Evolutionary conservation across 1,140 invertebrate genomes (phyloP), one percentile per base, ranked within the genome.

Genomic region (Pogonomyrmex californicus): DNA sequence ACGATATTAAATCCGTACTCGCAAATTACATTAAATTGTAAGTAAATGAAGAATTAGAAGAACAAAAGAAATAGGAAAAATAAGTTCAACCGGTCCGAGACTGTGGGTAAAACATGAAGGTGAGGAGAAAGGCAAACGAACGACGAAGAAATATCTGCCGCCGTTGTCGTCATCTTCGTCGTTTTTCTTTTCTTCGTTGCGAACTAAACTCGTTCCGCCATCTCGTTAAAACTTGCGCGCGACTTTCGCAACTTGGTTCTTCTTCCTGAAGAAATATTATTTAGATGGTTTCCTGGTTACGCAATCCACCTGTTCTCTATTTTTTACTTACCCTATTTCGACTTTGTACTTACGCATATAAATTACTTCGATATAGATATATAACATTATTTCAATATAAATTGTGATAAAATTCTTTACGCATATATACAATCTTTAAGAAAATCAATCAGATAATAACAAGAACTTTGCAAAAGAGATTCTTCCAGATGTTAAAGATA

Each of bases 181-280:
- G 65, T 87, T 85, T 91, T 90, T 86, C 85, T 90, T 83, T 85
- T 86, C 82, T 41, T 62, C 68, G 12, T 54, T 71, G 68, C 82
- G 56, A 89, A 89, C 90, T 91, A 91, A 91, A 90, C 86, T 90
- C 82, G 83, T 88, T 92, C 88, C 89, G 91, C 91, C 92, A 93
- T 93, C 93, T 93, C 93, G 92, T 94, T 94, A 94, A 94, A 94
- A 94, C 91, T 93, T 94, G 91, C 81, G 54, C 90, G 88, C 65
- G 56, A 56, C 66, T 76, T 54, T 87, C 79, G 54, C 85, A 85
- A 91, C 81, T 92, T 88, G 92, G 88, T 87, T 91, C 65, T 78
- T 77, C 77, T 83, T 91, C 71, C 83, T 85, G 79, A 88, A 90
- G 87, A 94, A 93, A 93, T 94, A 93, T 93, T 93, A 94, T 94